These are phyloP conservation scores for Drosophila parabipectinata DNA, from an alignment of 1,140 invertebrate species.

Conservation along the genomic window DNA sequence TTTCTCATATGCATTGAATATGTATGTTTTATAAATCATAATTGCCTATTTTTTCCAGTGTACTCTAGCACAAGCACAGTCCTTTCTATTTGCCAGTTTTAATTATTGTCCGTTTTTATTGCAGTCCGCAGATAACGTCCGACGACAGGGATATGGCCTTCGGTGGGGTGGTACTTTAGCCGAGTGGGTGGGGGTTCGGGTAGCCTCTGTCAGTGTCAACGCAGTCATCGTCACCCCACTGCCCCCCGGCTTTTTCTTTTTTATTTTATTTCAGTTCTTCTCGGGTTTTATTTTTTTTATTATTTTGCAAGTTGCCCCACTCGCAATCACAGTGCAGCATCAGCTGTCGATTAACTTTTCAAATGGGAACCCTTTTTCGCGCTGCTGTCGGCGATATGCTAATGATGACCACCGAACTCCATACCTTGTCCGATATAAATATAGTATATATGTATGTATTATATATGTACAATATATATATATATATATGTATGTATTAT, in stretches of 20 bases:
- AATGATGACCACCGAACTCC: constrained; percentile 60
- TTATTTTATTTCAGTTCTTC: constrained; percentile 2
- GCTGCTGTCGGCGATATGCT: constrained; percentile 73
- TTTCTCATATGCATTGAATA: neutral
- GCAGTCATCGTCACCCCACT: constrained; percentile 57
- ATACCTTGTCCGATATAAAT: constrained; percentile 9
- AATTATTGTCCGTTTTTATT: constrained; percentile 79
- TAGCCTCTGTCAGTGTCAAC: constrained; percentile 60
- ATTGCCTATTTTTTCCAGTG: neutral
- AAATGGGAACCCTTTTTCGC: constrained; percentile 70
- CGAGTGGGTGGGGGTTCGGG: neutral
- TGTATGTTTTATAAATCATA: neutral
- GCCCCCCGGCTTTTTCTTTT: neutral
- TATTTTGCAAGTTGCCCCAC: constrained; percentile 3
- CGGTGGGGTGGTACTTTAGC: constrained; percentile 19
- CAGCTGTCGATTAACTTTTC: constrained; percentile 76
- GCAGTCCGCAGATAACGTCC: constrained; percentile 71
- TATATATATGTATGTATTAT: constrained; percentile 4
- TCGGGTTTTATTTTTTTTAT: neutral
- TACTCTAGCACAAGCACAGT: neutral
- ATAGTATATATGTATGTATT: constrained; percentile 9
- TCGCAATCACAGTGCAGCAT: constrained; percentile 59
- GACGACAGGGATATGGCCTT: constrained; percentile 47
- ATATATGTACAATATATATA: constrained; percentile 5
- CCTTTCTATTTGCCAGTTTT: constrained; percentile 67